Conservation (phyloP, 2,113 vertebrate species). For the Rallus limicola region DNA sequence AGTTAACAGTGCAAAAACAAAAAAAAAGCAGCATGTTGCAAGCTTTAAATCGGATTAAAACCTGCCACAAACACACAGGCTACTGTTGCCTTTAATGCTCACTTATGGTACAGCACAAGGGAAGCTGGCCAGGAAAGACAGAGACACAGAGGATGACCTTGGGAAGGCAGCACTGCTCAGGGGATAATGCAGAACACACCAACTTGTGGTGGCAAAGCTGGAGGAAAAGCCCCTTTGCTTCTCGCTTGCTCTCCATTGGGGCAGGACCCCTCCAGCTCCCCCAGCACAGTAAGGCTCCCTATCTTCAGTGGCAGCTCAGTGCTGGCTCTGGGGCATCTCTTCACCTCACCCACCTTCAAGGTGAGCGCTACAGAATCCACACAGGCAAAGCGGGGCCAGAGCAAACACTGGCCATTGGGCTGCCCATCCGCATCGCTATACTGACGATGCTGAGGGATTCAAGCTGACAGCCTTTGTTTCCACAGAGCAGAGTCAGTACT, state of each 20-base stretch:
- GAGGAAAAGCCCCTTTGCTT: background rate
- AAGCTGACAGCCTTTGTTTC: slow-evolving; percentile 66
- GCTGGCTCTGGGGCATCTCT: background rate
- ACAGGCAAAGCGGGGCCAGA: background rate
- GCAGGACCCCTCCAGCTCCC: background rate
- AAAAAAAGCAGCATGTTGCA: no score
- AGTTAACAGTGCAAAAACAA: background rate
- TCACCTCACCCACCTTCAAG: background rate
- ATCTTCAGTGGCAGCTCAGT: accelerated
- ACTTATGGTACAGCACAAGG: background rate
- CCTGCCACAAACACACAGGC: background rate
- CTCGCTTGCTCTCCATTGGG: background rate
- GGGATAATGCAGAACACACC: background rate
- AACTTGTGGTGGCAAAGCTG: background rate
- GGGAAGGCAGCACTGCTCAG: background rate
- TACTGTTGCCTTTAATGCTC: background rate
- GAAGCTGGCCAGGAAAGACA: background rate
- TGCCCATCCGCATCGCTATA: slow-evolving; percentile 58
- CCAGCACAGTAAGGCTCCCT: background rate
- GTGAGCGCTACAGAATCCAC: background rate
- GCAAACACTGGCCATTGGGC: slow-evolving; percentile 3
- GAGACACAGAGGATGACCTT: background rate
- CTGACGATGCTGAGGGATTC: slow-evolving; percentile 34
- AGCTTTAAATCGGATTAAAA: background rate
- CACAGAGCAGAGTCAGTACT: slow-evolving; percentile 51